A percentile compares a stretch with the other conserved stretches of the same genome.
phyloP scores from a whole-genome alignment of 2,113 vertebrate genomes.

The Zosterops pallidus region DNA sequence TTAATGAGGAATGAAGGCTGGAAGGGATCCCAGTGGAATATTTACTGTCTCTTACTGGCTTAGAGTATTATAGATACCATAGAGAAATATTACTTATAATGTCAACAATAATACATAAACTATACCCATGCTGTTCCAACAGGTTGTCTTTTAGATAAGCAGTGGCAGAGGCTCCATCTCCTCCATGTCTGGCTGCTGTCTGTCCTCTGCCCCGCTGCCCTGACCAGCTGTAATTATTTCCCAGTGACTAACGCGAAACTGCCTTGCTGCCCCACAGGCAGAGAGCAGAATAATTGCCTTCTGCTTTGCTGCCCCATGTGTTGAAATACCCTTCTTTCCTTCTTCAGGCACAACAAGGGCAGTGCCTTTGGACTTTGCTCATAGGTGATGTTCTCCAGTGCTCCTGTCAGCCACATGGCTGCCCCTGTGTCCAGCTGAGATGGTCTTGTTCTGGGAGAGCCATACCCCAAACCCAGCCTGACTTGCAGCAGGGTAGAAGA shows the following conservation, averaged over 20 bases:
- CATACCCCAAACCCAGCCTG: not conserved
- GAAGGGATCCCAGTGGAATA: not conserved
- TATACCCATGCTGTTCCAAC: not conserved
- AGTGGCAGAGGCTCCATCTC: fast-evolving
- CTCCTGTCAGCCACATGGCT: not conserved
- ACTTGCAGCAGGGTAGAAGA: not conserved
- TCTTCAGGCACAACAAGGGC: not conserved
- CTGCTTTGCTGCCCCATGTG: not conserved
- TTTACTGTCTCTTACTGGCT: not conserved
- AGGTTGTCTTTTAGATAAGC: not conserved
- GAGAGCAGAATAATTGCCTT: not conserved
- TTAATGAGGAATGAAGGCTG: not conserved
- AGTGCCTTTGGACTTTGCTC: not conserved
- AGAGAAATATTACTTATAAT: not conserved
- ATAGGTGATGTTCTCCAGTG: not conserved
- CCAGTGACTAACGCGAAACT: not conserved
- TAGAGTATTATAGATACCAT: not conserved
- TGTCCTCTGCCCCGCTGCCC: not conserved
- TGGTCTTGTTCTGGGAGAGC: fast-evolving
- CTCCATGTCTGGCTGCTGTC: not conserved
- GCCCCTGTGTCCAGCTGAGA: fast-evolving
- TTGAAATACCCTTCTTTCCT: not conserved
- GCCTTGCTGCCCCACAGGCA: not conserved
- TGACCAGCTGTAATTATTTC: not conserved
- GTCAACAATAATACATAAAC: not conserved